These are phyloP conservation scores for Petaurus breviceps DNA, from an alignment of 2,113 vertebrate species.

Conservation along the genomic window DNA sequence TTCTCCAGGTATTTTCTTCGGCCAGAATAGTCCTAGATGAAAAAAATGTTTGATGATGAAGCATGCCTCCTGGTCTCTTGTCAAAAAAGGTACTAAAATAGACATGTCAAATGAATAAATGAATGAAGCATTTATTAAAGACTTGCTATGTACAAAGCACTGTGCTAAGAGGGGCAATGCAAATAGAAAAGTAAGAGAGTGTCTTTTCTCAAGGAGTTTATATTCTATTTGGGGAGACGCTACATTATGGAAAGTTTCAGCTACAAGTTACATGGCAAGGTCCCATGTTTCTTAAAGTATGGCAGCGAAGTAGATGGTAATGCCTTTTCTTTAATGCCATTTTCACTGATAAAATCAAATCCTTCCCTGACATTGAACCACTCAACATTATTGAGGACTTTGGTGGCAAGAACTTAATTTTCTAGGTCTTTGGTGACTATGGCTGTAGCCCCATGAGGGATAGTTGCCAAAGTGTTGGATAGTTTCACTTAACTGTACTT, in stretches of 20 bases:
- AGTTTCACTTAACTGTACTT: not conserved
- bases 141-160: not conserved
- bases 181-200: not conserved
- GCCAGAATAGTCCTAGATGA: not conserved
- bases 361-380: not conserved
- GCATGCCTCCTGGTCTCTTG: not conserved
- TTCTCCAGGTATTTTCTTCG: not conserved
- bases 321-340: not conserved
- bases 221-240: not conserved
- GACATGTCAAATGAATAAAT: not conserved
- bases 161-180: not conserved
- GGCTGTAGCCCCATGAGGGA: not conserved
- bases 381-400: not conserved
- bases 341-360: not conserved
- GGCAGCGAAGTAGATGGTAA: not conserved
- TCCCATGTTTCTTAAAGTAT: not conserved
- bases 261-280: not conserved
- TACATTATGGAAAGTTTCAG: not conserved
- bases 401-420: not conserved
- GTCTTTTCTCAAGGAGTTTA: not conserved
- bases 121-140: not conserved
- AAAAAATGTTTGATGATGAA: not conserved
- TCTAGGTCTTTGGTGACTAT: not conserved
- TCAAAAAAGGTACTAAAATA: not conserved
- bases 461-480: not conserved